Base-by-base conservation (phyloP, 2,797 vertebrate species). In the Thunnus albacares region DNA sequence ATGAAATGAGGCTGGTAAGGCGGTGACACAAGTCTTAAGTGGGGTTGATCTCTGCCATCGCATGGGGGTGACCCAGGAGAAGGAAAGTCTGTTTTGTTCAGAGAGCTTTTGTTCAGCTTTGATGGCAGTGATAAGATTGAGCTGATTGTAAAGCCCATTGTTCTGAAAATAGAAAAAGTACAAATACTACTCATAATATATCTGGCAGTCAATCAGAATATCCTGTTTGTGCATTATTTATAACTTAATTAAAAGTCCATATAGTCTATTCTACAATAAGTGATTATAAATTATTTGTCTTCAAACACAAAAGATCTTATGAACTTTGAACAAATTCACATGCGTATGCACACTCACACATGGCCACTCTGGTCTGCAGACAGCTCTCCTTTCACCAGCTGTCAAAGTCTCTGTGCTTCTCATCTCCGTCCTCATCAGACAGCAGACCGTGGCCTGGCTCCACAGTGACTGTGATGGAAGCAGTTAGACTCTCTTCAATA, bases 311-410 rank as follows among this genome's bases (percentile, higher is more conserved):
- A 80, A 52, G 3, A 80, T 78, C 24, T 49, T 24, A n/a, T 49
- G 24, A 80, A 82, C 85, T 87, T 71, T 75, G 43, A 81, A 86
- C 83, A 89, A n/a, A 79, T 85, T 35, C 75, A 86, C 74, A 51
- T 67, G 57, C 83, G 83, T 47, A 87, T 77, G n/a, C 81, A 88
- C 71, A 83, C 57, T 65, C 87, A 24, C 83, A 85, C 73, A 71
- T 79, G 8, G 77, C 64, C 47, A 55, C 83, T 79, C 24, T 56
- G 77, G 38, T 38, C 9, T 38, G 38, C 66, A 72, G 72, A 75
- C 82, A 85, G 68, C 84, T 88, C 47, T 62, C 69, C 71, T 77
- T 73, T 61, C 75, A 86, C 33, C 85, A 57, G n/a, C 72, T 65
- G 41, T 87, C 80, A 15, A 84, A 69, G 61, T 71, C 63, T 55